A percentile compares a stretch with the other conserved stretches of the same genome.
phyloP scores from a whole-genome alignment of 2,113 vertebrate genomes.

The Poeciliopsis occidentalis region DNA sequence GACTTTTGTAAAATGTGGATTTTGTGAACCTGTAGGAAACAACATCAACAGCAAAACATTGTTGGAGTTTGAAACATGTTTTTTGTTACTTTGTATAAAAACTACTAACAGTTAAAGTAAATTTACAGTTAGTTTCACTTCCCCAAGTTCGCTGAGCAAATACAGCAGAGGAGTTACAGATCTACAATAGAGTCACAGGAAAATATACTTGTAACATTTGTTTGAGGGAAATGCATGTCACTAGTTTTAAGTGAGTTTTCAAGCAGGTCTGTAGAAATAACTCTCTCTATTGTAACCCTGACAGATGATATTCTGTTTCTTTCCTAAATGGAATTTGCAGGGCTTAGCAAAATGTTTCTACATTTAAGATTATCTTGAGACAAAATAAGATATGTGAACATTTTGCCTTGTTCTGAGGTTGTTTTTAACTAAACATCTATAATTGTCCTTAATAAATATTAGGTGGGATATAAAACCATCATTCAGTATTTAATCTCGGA shows the following conservation, averaged over 20 bases:
- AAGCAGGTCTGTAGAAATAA: too few species aligned
- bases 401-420: neutral
- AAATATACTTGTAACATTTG: neutral
- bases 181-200: neutral
- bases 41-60: neutral
- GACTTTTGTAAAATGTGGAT: neutral
- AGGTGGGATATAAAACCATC: too few species aligned
- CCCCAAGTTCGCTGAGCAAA: neutral
- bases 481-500: too few species aligned
- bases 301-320: too few species aligned
- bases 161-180: too few species aligned
- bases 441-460: neutral
- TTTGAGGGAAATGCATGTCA: neutral
- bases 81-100: neutral
- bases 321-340: too few species aligned
- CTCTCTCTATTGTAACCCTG: too few species aligned
- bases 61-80: neutral
- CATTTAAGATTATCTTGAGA: neutral
- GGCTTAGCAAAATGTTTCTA: neutral
- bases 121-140: conserved; percentile 17
- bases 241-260: neutral
- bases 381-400: neutral
- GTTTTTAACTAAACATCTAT: neutral
- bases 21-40: neutral
- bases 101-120: neutral